phyloP scores from a whole-genome alignment of 1,140 invertebrate genomes.

The Tetraneura akinire region DNA sequence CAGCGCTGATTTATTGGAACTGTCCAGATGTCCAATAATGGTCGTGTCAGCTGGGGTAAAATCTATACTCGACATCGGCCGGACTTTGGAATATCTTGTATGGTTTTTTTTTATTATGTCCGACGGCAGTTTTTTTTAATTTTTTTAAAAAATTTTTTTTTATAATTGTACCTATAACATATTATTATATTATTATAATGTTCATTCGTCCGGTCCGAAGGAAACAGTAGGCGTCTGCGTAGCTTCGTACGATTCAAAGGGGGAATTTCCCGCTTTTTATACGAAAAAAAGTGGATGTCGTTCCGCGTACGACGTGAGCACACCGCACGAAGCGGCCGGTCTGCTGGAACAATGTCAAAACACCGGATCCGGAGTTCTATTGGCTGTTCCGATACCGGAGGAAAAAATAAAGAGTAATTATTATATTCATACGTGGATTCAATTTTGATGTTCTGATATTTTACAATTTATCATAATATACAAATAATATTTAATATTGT shows the following conservation, averaged over 20 bases:
- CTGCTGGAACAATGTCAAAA: conserved; percentile 66
- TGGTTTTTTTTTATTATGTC: conserved; percentile 56
- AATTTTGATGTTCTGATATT: too few species aligned
- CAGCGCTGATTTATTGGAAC: conserved; percentile 91
- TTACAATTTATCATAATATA: background rate
- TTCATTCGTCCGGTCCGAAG: too few species aligned
- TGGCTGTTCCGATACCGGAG: conserved; percentile 88
- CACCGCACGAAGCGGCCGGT: conserved; percentile 69
- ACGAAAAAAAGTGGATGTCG: conserved; percentile 68
- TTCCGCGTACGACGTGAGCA: conserved; percentile 70
- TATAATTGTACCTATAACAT: too few species aligned
- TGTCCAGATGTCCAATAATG: conserved; percentile 81
- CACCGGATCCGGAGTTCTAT: conserved; percentile 78
- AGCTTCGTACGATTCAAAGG: conserved; percentile 68
- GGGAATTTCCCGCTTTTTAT: conserved; percentile 89
- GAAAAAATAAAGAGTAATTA: conserved; percentile 58
- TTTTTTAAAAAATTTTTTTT: too few species aligned
- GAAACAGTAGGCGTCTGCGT: conserved; percentile 95
- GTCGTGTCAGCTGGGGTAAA: conserved; percentile 96
- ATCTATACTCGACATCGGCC: conserved; percentile 93
- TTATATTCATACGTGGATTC: too few species aligned
- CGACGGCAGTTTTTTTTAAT: too few species aligned
- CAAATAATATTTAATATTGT: background rate
- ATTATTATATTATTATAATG: background rate
- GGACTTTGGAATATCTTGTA: conserved; percentile 92